phyloP scores from a whole-genome alignment of 2,888 invertebrate genomes.

The Drosophila subquinaria region DNA sequence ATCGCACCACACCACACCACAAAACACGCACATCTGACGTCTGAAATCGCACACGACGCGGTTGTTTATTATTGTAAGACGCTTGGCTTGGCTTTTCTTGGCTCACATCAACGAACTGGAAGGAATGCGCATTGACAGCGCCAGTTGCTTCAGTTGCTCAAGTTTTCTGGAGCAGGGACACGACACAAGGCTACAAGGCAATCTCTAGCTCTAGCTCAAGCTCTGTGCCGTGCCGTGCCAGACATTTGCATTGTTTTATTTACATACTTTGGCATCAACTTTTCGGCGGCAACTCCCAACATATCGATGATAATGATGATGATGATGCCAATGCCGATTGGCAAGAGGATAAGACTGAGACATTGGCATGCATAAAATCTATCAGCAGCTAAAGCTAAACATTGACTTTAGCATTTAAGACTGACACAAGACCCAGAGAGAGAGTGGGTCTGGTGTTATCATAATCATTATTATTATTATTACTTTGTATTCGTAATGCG shows the following conservation, averaged over 20 bases:
- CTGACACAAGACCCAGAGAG: constrained; percentile 42
- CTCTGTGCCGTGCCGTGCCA: constrained; percentile 31
- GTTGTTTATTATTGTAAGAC: constrained; percentile 77
- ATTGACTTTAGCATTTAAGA: constrained; percentile 59
- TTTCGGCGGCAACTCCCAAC: constrained; percentile 38
- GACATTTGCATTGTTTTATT: constrained; percentile 79
- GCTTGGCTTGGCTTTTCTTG: constrained; percentile 65
- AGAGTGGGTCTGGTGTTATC: constrained; percentile 26
- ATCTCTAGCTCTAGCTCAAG: constrained; percentile 29
- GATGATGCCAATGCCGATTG: constrained; percentile 7
- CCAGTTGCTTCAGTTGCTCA: constrained; percentile 53
- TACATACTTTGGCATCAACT: constrained; percentile 69
- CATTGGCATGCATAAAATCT: constrained; percentile 63
- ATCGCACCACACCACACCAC: constrained; percentile 6
- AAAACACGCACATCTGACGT: constrained; percentile 47
- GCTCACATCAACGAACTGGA: constrained; percentile 79
- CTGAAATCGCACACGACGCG: constrained; percentile 64
- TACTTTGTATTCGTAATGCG: constrained; percentile 39
- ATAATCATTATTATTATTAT: constrained; percentile 52
- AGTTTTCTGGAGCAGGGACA: not conserved
- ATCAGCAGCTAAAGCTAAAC: constrained; percentile 62
- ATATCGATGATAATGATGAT: constrained; percentile 47
- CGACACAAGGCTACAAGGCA: constrained; percentile 16
- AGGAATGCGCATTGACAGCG: constrained; percentile 76
- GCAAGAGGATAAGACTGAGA: constrained; percentile 5